A percentile compares a stretch with the other conserved stretches of the same genome.
These are phyloP conservation scores for Ivindomyrus marchei DNA, from an alignment of 2,113 vertebrate genomes.

Conservation along the genomic window DNA sequence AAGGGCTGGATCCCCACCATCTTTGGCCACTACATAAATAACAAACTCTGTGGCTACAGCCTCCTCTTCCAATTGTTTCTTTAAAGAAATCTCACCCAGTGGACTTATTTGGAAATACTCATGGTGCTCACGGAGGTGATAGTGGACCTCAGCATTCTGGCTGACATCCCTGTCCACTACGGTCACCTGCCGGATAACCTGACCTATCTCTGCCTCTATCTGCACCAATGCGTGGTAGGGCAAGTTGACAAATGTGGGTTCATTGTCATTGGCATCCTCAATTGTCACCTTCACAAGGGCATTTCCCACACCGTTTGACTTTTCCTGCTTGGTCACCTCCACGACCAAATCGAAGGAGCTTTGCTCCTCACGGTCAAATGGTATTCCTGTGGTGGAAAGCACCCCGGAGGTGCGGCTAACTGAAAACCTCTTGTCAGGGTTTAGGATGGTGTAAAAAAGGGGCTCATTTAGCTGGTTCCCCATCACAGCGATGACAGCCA, in stretches of 20 bases:
- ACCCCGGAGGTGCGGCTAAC: constrained; percentile 88
- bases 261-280: constrained; percentile 86
- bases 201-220: constrained; percentile 75
- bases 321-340: constrained; percentile 76
- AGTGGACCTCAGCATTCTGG: constrained; percentile 74
- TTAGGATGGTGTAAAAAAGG: constrained; percentile 84
- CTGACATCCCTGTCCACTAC: constrained; percentile 81
- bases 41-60: constrained; percentile 78
- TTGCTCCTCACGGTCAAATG: constrained; percentile 84
- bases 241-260: constrained; percentile 82
- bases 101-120: constrained; percentile 79
- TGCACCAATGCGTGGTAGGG: constrained; percentile 87
- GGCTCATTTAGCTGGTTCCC: constrained; percentile 89
- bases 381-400: constrained; percentile 78
- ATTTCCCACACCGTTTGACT: constrained; percentile 67
- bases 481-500: constrained; percentile 76
- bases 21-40: constrained; percentile 74
- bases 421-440: constrained; percentile 84
- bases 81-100: constrained; percentile 77
- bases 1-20: constrained; percentile 75
- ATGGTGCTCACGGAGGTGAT: constrained; percentile 75
- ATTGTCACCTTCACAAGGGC: constrained; percentile 75
- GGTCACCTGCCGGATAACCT: constrained; percentile 72
- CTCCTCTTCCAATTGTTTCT: constrained; percentile 75
- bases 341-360: constrained; percentile 79